Base-by-base conservation (phyloP, 2,113 vertebrate species). In the Scalopus aquaticus region DNA sequence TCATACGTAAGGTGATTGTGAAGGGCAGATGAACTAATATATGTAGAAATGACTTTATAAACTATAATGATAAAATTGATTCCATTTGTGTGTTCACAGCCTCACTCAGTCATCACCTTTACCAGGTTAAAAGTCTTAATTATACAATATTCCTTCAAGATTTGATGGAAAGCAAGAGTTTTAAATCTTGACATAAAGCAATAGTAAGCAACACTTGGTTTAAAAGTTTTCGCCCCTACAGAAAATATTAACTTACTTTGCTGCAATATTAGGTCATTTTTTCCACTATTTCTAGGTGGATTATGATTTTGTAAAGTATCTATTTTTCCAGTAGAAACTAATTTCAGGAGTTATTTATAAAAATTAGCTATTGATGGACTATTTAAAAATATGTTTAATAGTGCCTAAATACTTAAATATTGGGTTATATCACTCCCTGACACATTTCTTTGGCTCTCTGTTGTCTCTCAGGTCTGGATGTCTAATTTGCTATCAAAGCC, bases 141-240 rank as follows among this genome's bases (percentile, higher is more conserved):
- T 96, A 82, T 35, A 69, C 19, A 49, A 30, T 76, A 58, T 89
- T 93, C 58, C 78, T 89, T 87, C 80, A 90, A 56, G 77, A 95
- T 69, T 72, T 86, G 91, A 84, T 94, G 82, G 87, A 94, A 95
- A 91, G 1, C 67, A 42, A 85, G 88, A 37, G 35, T 2, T 89
- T 93, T 94, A 93, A 96, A 72, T 96, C 37, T 67, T 79, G 49
- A 70, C 79, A 95, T 78, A 87, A 86, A 91, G 72, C 42, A 46
- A n/a, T 70, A 95, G 20, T 87, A 54, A 80, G 32, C 35, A 56
- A 58, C 17, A 60, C 9, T 79, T 80, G 11, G 46, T 72, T 94
- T 62, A 85, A 90, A 70, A 81, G 39, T 78, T 74, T 81, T 62
- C 79, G 73, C 62, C 24, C 39, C 85, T 87, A 44, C 39, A 28